Conservation (phyloP, 2,113 vertebrate genomes). For the Chlamydotis undulata region DNA sequence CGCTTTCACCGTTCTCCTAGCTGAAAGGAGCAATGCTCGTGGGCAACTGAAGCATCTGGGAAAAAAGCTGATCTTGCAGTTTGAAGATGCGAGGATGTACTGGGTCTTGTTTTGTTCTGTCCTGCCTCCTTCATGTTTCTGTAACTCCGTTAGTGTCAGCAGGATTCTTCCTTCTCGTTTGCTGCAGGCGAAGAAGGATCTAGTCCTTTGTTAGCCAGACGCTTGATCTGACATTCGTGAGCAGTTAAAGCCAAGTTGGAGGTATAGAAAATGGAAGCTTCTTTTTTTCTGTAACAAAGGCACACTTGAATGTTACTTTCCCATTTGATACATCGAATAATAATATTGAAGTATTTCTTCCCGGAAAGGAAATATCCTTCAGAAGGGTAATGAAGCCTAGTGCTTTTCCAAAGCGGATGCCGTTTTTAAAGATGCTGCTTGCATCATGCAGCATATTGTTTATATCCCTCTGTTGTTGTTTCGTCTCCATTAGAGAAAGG, state of each 20-base stretch:
- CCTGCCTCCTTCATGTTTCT: rapidly evolving
- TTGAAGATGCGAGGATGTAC: neutral
- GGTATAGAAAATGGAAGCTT: neutral
- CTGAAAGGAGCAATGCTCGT: neutral
- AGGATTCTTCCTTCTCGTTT: neutral
- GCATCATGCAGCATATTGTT: constrained; percentile 12
- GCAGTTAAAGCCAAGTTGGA: neutral
- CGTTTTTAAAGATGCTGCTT: neutral
- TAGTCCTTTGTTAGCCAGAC: neutral
- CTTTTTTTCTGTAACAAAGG: neutral
- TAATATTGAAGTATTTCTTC: neutral
- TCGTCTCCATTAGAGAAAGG: constrained; percentile 40
- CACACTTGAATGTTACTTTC: neutral
- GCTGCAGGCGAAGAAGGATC: neutral
- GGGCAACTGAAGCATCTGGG: neutral
- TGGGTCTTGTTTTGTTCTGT: neutral
- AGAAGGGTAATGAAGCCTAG: neutral
- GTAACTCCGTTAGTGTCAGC: neutral
- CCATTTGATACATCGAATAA: neutral
- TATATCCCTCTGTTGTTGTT: constrained; percentile 13
- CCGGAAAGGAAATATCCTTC: neutral
- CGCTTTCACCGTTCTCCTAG: rapidly evolving
- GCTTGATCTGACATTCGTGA: neutral
- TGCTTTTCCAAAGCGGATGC: neutral
- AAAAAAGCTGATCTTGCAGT: neutral